phyloP scores from a whole-genome alignment of 1,140 invertebrate species.

The Brachystomella parvula region DNA sequence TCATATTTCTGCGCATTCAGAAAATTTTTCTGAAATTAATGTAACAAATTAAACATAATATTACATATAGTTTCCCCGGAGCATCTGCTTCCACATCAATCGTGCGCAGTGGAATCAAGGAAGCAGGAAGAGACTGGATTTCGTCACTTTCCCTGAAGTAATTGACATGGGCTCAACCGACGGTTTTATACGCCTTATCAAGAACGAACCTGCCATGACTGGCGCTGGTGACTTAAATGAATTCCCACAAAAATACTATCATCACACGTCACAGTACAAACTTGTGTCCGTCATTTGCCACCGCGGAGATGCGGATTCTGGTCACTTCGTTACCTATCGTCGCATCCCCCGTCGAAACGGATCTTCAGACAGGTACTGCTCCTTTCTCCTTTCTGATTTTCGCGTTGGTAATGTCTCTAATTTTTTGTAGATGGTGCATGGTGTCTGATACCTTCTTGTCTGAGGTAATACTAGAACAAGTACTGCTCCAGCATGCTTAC shows the following conservation, averaged over 20 bases:
- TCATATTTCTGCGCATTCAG: slow-evolving; percentile 9
- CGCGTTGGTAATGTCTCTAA: not conserved
- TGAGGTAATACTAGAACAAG: not conserved
- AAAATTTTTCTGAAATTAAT: slow-evolving; percentile 14
- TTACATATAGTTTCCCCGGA: slow-evolving; percentile 58
- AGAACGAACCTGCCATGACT: slow-evolving; percentile 39
- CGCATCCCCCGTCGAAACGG: slow-evolving; percentile 47
- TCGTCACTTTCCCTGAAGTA: slow-evolving; percentile 74
- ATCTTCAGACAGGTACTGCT: not conserved
- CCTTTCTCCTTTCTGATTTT: not conserved
- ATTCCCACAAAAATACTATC: slow-evolving; percentile 34
- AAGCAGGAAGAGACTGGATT: slow-evolving; percentile 70
- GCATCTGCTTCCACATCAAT: slow-evolving; percentile 78
- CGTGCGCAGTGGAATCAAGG: slow-evolving; percentile 73
- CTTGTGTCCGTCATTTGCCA: slow-evolving; percentile 81
- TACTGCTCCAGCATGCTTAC: not conserved
- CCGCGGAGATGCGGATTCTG: slow-evolving; percentile 70
- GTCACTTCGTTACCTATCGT: slow-evolving; percentile 87
- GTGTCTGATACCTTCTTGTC: slow-evolving; percentile 3
- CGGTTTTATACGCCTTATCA: slow-evolving; percentile 36
- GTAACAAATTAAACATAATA: slow-evolving; percentile 12
- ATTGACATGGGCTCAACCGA: slow-evolving; percentile 48
- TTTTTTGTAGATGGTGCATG: not conserved
- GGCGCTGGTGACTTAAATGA: slow-evolving; percentile 43
- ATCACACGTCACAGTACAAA: slow-evolving; percentile 51